Base-by-base conservation (phyloP, 2,888 invertebrate genomes). In the Xestia c-nigrum region DNA sequence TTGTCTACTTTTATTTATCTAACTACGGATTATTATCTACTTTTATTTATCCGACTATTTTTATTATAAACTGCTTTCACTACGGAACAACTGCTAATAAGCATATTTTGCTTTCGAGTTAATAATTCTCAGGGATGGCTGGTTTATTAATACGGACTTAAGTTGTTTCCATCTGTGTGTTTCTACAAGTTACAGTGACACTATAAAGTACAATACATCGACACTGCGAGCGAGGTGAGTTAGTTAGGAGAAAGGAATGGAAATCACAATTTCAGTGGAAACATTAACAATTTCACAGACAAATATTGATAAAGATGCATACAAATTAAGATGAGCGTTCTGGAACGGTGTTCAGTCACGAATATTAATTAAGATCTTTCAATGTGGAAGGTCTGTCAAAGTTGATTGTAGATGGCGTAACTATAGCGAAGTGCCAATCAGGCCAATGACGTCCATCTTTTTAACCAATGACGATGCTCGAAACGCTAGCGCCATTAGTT, bases 191-290 rank as follows among this genome's bases (percentile, higher is more conserved):
- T 74, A 69, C 74, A 21, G 73, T 68, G 78, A 71, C 12, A 71
- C 50, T 78, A 74, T 61, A 59, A 31, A 69, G 52, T 81, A 70
- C 72, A 57, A 59, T 82, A 72, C 38, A 63, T 70, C 83, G 72
- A 85, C 83, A 83, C 86, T 85, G 88, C 55, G 85, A 87, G 64
- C 50, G 19, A 12, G 21, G 21, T 50, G 24, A 31, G 21, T 68
- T 40, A 38, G 40, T 40, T 61, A 61, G 19, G 31, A n/a, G 24
- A 43, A 40, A 24, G 3, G 19, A 50, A 16, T 46, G 7, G 12
- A 19, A 46, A 31, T 21, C 16, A 31, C 31, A 70, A 65, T 31
- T 70, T 21, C 70, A 66, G 63, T 40, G 19, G 40, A 69, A 19
- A 40, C 38, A 16, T 68, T 55, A 57, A 24, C 6, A 14, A 6